Conservation (phyloP, 2,113 vertebrate genomes). For the Euleptes europaea region DNA sequence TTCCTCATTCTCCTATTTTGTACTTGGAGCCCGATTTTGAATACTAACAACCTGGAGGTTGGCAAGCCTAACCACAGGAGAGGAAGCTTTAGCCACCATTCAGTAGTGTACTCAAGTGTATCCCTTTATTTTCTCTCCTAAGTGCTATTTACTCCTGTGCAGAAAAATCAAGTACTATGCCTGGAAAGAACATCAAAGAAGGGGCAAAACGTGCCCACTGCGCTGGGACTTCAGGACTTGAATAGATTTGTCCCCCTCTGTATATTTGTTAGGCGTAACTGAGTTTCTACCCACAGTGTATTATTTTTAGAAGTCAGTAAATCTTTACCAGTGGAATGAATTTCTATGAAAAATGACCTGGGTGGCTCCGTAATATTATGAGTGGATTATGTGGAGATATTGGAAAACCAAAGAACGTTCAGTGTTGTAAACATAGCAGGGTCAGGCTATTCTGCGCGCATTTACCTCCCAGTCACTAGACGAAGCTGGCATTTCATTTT, state of each 20-base stretch:
- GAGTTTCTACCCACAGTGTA: not conserved
- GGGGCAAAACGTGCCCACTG: not conserved
- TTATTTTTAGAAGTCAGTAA: conserved; percentile 9
- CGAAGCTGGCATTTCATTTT: conserved; percentile 23
- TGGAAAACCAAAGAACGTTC: not conserved
- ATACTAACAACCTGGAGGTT: too few relatives aligned
- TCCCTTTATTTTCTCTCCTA: not conserved
- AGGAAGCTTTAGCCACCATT: too few relatives aligned
- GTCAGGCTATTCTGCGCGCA: not conserved
- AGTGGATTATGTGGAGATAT: conserved; percentile 1
- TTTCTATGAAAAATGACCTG: conserved; percentile 1
- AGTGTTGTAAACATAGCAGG: not conserved
- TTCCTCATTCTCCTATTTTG: too few relatives aligned
- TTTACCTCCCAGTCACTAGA: not conserved
- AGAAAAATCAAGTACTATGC: not conserved
- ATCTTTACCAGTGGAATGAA: not conserved
- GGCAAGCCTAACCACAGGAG: not conserved
- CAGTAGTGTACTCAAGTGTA: not conserved
- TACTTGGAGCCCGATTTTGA: too few relatives aligned
- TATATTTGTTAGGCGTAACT: not conserved
- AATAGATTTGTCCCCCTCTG: not conserved
- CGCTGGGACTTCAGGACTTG: not conserved
- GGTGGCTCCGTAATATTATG: not conserved
- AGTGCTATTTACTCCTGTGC: not conserved
- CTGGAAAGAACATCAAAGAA: not conserved